Evolutionary conservation across 2,113 vertebrate species (phyloP).

Genomic region (Naja naja): DNA sequence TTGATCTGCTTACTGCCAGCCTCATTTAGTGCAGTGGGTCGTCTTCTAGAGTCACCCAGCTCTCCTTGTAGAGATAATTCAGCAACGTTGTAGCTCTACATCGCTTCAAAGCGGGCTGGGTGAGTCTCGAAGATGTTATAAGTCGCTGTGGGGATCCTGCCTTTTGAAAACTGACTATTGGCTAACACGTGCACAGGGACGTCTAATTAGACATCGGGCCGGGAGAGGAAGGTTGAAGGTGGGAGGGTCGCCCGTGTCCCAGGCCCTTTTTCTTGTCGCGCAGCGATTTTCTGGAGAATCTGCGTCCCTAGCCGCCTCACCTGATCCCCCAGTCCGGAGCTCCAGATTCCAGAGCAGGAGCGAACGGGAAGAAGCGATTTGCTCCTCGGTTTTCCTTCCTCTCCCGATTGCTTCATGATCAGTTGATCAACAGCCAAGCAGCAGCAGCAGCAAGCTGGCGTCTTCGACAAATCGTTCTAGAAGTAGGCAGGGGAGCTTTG

Average conservation of each 20-base stretch:
- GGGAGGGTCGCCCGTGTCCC: background rate
- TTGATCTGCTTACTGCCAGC: background rate
- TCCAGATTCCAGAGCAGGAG: background rate
- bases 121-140: background rate
- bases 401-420: slow-evolving; percentile 2
- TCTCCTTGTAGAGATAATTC: background rate
- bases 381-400: background rate
- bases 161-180: background rate
- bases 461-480: slow-evolving; percentile 20
- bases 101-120: background rate
- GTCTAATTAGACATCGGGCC: background rate
- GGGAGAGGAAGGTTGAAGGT: background rate
- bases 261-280: background rate
- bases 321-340: background rate
- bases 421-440: background rate
- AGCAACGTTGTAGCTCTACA: background rate
- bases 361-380: background rate
- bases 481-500: background rate
- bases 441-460: background rate
- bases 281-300: background rate
- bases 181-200: slow-evolving; percentile 50
- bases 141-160: background rate
- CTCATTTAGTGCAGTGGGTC: background rate
- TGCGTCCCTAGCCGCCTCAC: background rate
- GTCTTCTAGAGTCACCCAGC: background rate